Evolutionary conservation across 1,140 invertebrate genomes (phyloP).

Genomic region (Tigriopus japonicus): DNA sequence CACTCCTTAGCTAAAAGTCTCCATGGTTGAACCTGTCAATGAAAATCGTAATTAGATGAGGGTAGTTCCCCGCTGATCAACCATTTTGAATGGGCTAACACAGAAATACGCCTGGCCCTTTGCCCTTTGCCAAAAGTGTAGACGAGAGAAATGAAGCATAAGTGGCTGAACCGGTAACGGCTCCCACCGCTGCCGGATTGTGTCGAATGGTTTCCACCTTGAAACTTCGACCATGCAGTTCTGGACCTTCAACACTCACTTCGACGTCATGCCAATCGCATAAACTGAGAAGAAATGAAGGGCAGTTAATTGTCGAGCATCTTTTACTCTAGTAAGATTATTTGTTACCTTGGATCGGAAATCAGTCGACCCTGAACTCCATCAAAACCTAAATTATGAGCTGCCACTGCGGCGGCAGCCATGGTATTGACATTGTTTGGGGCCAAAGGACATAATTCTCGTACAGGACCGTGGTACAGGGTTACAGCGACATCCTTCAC

Average conservation of each 20-base stretch:
- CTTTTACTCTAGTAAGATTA: background rate
- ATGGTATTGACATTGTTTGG: slow-evolving; percentile 44
- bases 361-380: slow-evolving; percentile 32
- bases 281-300: slow-evolving; percentile 21
- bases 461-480: slow-evolving; percentile 36
- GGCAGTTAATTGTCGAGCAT: background rate
- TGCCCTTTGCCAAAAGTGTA: slow-evolving; percentile 23
- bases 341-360: slow-evolving; percentile 32
- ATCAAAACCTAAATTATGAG: slow-evolving; percentile 40
- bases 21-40: too few relatives aligned
- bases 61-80: too few relatives aligned
- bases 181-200: slow-evolving; percentile 35
- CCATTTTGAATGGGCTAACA: slow-evolving; percentile 20
- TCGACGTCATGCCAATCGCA: slow-evolving; percentile 38
- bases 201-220: slow-evolving; percentile 31
- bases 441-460: slow-evolving; percentile 35
- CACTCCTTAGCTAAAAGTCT: too few relatives aligned
- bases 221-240: slow-evolving; percentile 27
- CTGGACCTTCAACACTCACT: slow-evolving; percentile 33
- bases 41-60: too few relatives aligned
- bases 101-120: slow-evolving; percentile 28
- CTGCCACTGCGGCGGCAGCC: slow-evolving; percentile 37
- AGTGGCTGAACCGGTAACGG: slow-evolving; percentile 36
- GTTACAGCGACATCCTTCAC: slow-evolving; percentile 23
- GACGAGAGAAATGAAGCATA: slow-evolving; percentile 34